Percentiles rank a stretch among this genome's conserved stretches.
These are phyloP conservation scores for Nasonovia ribisnigri DNA, from an alignment of 2,888 invertebrate genomes.

Conservation along the genomic window DNA sequence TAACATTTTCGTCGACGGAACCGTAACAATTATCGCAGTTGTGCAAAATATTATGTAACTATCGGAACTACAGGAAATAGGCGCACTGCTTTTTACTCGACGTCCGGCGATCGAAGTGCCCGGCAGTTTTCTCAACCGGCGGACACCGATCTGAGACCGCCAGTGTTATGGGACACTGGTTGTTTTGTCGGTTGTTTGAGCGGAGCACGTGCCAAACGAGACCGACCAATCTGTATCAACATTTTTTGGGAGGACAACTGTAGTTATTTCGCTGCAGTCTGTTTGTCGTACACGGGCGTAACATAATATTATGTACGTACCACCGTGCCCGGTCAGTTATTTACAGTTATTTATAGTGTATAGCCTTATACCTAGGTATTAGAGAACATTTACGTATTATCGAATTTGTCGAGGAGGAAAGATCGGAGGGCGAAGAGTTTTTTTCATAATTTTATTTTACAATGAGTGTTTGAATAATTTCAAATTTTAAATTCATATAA, in stretches of 20 bases:
- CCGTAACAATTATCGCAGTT: background rate
- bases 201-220: conserved; percentile 2
- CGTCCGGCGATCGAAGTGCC: background rate
- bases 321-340: no score
- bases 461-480: background rate
- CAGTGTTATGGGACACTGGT: background rate
- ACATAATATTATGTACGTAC: no score
- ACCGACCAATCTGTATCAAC: no score
- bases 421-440: background rate
- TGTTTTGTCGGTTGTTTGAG: background rate
- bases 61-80: background rate
- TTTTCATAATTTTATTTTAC: background rate
- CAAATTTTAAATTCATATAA: background rate
- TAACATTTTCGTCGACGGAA: background rate
- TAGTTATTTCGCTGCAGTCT: no score
- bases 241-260: no score
- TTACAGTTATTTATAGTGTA: no score
- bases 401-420: background rate
- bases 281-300: no score
- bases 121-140: background rate
- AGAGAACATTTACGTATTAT: background rate
- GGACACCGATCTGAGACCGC: background rate
- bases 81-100: background rate
- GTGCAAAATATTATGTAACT: background rate
- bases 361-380: no score